A percentile compares a stretch with the other conserved stretches of the same genome.
Evolutionary conservation across 2,113 vertebrate genomes (phyloP).

Genomic region (Pardalotus punctatus): DNA sequence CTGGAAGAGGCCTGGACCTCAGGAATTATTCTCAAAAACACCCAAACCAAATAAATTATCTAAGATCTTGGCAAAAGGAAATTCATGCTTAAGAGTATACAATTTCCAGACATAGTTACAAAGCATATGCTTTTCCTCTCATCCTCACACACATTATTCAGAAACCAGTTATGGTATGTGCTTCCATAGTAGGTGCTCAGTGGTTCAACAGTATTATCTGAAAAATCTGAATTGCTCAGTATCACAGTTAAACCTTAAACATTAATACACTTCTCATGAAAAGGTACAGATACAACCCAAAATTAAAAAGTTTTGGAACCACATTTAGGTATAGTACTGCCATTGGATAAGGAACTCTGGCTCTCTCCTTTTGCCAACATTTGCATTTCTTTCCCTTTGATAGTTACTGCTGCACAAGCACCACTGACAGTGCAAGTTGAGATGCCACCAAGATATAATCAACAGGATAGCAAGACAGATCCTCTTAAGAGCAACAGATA

Average conservation of each 20-base stretch:
- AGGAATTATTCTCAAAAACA: background rate
- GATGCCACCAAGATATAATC: background rate
- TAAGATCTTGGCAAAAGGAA: background rate
- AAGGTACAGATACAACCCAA: background rate
- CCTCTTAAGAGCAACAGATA: background rate
- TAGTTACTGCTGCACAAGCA: background rate
- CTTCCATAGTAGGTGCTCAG: background rate
- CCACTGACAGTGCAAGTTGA: background rate
- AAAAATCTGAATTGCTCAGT: background rate
- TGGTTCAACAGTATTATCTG: background rate
- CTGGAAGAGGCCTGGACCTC: background rate
- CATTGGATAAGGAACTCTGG: background rate
- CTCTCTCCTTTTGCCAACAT: background rate
- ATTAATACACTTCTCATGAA: background rate
- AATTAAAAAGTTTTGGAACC: background rate
- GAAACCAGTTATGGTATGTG: background rate
- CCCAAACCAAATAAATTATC: background rate
- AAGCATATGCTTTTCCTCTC: background rate
- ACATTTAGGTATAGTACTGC: background rate
- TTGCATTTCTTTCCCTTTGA: background rate
- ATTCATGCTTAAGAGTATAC: background rate
- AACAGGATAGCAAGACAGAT: background rate
- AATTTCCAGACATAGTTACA: background rate
- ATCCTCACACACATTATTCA: background rate
- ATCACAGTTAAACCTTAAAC: background rate